Conservation (phyloP, 2,888 invertebrate genomes). For the Spilarctia lutea region DNA sequence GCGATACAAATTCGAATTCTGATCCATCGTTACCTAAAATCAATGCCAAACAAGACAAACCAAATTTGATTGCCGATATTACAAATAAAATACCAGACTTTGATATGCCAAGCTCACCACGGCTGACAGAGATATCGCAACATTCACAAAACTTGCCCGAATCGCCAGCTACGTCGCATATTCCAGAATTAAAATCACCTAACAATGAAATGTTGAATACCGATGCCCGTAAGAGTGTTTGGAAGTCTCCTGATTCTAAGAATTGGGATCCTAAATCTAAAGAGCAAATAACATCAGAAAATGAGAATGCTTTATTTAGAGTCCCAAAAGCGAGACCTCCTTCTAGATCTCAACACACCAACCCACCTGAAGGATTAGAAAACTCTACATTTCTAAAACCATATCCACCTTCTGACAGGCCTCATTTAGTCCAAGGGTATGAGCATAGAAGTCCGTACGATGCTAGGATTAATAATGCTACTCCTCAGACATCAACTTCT, state of each 20-base stretch:
- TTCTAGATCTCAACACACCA: slow-evolving; percentile 85
- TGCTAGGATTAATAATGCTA: slow-evolving; percentile 62
- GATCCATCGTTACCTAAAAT: slow-evolving; percentile 71
- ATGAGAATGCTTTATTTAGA: slow-evolving; percentile 87
- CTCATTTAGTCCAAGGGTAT: slow-evolving; percentile 75
- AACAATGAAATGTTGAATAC: slow-evolving; percentile 66
- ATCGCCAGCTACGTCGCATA: slow-evolving; percentile 75
- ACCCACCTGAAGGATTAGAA: slow-evolving; percentile 82
- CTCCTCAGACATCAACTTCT: slow-evolving; percentile 65
- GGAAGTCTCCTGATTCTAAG: slow-evolving; percentile 83
- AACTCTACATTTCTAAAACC: slow-evolving; percentile 88
- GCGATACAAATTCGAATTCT: slow-evolving; percentile 78
- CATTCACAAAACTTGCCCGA: slow-evolving; percentile 77
- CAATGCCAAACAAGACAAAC: slow-evolving; percentile 68
- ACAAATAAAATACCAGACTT: slow-evolving; percentile 77
- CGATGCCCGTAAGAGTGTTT: slow-evolving; percentile 75
- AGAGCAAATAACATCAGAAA: slow-evolving; percentile 70
- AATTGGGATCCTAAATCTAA: slow-evolving; percentile 81
- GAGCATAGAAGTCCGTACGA: slow-evolving; percentile 82
- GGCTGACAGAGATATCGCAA: slow-evolving; percentile 79
- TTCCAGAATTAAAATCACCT: slow-evolving; percentile 78
- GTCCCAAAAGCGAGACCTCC: slow-evolving; percentile 89
- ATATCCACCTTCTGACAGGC: slow-evolving; percentile 86
- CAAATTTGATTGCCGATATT: slow-evolving; percentile 66
- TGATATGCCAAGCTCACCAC: slow-evolving; percentile 80